phyloP scores from a whole-genome alignment of 2,113 vertebrate species.

The Cyprinodon brontotheroides region DNA sequence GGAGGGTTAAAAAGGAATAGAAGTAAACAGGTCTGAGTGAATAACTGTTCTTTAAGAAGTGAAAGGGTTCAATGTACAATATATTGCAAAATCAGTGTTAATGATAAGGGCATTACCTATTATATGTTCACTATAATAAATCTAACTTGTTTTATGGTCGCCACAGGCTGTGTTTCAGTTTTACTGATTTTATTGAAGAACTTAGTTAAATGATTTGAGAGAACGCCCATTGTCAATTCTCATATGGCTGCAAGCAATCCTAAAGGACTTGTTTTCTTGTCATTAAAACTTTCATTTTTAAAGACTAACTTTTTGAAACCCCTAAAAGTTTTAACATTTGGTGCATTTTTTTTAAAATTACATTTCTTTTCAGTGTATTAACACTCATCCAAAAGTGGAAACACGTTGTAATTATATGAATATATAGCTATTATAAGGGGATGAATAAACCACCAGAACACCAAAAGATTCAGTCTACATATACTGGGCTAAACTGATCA shows the following conservation, averaged over 20 bases:
- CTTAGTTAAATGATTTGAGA: conserved; percentile 10
- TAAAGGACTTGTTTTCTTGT: background rate
- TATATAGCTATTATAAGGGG: no score
- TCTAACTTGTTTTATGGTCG: conserved; percentile 30
- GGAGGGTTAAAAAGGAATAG: conserved; percentile 63
- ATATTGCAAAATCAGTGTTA: conserved; percentile 26
- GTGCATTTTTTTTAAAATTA: no score
- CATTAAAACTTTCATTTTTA: no score
- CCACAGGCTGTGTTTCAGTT: conserved; percentile 19
- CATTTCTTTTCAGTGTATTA: no score
- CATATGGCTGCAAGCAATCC: background rate
- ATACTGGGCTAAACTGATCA: background rate
- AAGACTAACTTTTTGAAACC: no score
- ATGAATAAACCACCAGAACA: background rate
- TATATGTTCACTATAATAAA: conserved; percentile 31
- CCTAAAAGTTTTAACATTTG: no score
- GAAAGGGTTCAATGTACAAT: background rate
- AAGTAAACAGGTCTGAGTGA: conserved; percentile 43
- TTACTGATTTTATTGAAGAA: conserved; percentile 16
- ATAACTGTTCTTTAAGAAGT: conserved; percentile 44
- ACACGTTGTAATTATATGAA: no score
- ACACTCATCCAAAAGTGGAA: no score
- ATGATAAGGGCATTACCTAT: conserved; percentile 27
- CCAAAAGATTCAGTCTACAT: no score
- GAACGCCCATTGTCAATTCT: background rate